Evolutionary conservation across 53 echinoderm and acorn worm genomes (phyloP).

Genomic region (Crossaster papposus): DNA sequence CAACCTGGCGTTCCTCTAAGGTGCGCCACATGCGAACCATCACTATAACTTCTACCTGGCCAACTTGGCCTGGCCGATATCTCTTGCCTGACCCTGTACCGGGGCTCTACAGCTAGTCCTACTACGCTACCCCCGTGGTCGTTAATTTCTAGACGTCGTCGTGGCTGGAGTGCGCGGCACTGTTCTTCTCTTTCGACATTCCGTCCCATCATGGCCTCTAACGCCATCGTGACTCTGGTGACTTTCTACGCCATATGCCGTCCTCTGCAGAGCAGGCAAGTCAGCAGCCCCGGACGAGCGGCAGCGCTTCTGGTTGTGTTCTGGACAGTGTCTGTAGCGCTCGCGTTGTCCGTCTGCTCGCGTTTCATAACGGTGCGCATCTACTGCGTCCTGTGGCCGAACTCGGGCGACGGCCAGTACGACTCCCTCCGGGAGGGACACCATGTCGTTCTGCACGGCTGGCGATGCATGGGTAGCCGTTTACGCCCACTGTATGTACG

Average conservation of each 20-base stretch:
- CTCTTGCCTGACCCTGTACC: background rate
- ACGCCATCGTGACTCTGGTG: too few relatives aligned
- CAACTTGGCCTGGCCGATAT: constrained; percentile 6
- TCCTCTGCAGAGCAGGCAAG: too few relatives aligned
- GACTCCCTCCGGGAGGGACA: background rate
- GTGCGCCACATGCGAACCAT: background rate
- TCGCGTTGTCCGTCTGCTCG: too few relatives aligned
- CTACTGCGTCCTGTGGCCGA: background rate
- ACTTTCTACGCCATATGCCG: constrained; percentile 74
- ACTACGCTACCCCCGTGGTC: background rate
- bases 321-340: background rate
- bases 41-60: constrained; percentile 25
- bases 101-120: background rate
- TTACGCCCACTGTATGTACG: background rate
- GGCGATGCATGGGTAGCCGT: background rate
- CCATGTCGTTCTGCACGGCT: too few relatives aligned
- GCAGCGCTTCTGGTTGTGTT: background rate
- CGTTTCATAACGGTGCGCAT: too few relatives aligned
- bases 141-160: background rate
- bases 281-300: too few relatives aligned
- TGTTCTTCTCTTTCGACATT: background rate
- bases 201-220: constrained; percentile 58
- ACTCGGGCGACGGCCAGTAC: background rate
- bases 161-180: background rate
- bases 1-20: constrained; percentile 8